Conservation (phyloP, 2,888 invertebrate genomes). For the Lithophane leautieri region DNA sequence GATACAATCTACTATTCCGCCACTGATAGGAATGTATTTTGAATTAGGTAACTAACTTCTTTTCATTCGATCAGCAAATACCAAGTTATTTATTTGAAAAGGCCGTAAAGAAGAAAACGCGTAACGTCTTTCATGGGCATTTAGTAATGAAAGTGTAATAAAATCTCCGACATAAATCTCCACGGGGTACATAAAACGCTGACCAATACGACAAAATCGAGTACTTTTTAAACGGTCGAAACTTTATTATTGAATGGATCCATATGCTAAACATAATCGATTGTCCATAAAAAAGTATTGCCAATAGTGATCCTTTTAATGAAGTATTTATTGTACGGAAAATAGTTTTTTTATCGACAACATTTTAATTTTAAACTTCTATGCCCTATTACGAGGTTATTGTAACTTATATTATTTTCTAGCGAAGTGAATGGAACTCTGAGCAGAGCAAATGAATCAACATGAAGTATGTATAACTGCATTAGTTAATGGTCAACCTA, state of each 20-base stretch:
- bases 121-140: background rate
- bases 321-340: background rate
- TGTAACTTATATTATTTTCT: conserved; percentile 19
- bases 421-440: conserved; percentile 2
- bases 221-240: background rate
- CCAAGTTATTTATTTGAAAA: background rate
- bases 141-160: background rate
- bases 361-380: background rate
- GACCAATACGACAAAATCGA: background rate
- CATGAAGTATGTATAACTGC: conserved; percentile 11
- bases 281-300: background rate
- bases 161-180: background rate
- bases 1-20: too few relatives aligned
- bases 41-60: background rate
- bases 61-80: background rate
- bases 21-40: background rate
- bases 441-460: conserved; percentile 20
- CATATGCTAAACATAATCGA: background rate
- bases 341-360: conserved; percentile 21
- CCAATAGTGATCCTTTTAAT: background rate
- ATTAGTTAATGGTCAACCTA: background rate
- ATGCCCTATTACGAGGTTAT: conserved; percentile 10
- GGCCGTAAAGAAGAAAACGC: background rate
- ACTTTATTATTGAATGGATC: background rate
- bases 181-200: background rate